Base-by-base conservation (phyloP, 2,113 vertebrate species). In the Motacilla alba region DNA sequence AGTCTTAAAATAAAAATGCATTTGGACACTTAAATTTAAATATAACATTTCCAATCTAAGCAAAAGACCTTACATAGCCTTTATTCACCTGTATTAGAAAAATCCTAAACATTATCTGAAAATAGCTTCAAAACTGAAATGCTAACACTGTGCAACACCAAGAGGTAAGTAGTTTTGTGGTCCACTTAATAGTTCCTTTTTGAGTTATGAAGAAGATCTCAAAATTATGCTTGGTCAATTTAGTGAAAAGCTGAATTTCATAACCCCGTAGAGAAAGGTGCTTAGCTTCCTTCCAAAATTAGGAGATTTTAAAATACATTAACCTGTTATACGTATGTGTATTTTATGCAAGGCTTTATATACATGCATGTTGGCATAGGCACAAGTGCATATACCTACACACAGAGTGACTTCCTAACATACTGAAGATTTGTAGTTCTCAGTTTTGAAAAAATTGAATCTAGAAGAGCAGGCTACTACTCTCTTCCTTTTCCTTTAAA, bases 271-370 rank as follows among this genome's bases (percentile, higher is more conserved):
- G 31, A 62, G 17, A 68, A 20, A 63, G 2, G 2, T 49, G 10
- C 4, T 78, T 80, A 30, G 4, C 5, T 82, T 80, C 7, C 27
- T 66, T 73, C 8, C 11, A 88, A 89, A 90, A 83, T 26, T 14
- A 75, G 46, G 8, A 47, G 1, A 35, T 20, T 24, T 62, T 50
- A 7, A 56, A 81, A 63, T 6, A 43, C 18, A 43, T 47, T 24
- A 15, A 0, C 30, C 10, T 70, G 10, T 13, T 68, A 41, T 33
- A 26, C 0, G 0, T 39, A 8, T 2, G 2, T 28, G 8, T 22
- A 15, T 68, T 64, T 83, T 41, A 33, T 15, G 16, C 15, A 68
- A 84, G 12, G 8, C 13, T 77, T 16, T 18, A 23, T 11, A 11
- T 4, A 3, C 12, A 1, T 23, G 6, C 21, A 3, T 7, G 5